Evolutionary conservation across 2,888 invertebrate genomes (phyloP), one percentile per base, ranked within the genome.

Genomic region (Hyles lineata): DNA sequence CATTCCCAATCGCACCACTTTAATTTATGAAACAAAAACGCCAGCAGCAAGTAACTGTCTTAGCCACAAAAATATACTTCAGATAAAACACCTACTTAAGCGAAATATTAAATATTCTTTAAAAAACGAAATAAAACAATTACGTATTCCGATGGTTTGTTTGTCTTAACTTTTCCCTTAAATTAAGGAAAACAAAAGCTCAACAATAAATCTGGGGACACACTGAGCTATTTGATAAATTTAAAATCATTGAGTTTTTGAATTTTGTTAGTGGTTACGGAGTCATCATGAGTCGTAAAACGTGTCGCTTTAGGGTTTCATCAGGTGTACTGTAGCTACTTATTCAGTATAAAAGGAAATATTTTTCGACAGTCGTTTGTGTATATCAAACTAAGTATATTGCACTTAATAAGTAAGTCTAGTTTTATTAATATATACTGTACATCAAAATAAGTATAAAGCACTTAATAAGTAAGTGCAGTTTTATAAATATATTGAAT

Each of bases 81-180:
- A 25, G 67, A 35, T 63, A 50, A 50, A 50, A 67, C 67, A 67
- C 67, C 67, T 43, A 67, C 32, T 35, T 23, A 35, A 58, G 58
- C 29, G 11, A 67, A 67, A 43, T 72, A 55, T 72, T 72, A 63
- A 55, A 63, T 35, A 58, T 77, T 76, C 76, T 80, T 82, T 79
- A 78, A 83, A 83, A 83, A 79, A 74, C 78, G 72, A 73, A 77
- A 79, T 80, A 79, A 82, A 79, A 78, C 82, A 82, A 87, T 88
- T 87, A 84, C 74, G 83, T 81, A 86, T 87, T 88, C 86, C 62
- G 71, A 77, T 72, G 76, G 80, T 81, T 83, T 84, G 85, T 85
- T 85, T 87, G 83, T 84, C 74, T 78, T 79, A 82, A 86, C 82
- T 67, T 86, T 80, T 67, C 76, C 73, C 78, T 78, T 77, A 81